Conservation (phyloP, 2,113 vertebrate species). For the Dermatemys mawii region DNA sequence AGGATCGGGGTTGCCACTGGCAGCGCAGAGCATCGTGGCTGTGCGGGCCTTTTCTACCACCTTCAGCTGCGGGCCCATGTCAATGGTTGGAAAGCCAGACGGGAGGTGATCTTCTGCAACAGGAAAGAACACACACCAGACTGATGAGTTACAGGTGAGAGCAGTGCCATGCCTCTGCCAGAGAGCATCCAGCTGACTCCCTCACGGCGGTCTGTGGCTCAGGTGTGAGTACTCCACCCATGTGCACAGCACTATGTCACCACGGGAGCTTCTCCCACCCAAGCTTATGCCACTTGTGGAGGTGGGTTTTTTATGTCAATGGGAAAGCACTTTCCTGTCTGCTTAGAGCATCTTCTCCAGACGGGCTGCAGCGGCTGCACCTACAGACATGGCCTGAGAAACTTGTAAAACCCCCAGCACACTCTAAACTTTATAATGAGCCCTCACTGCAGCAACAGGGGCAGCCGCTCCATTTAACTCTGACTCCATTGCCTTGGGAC, state of each 20-base stretch:
- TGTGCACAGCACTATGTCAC: neutral
- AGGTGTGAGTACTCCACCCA: too few relatives aligned
- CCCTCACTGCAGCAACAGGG: conserved; percentile 66
- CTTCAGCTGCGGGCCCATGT: conserved; percentile 98
- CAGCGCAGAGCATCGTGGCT: conserved; percentile 96
- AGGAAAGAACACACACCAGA: neutral
- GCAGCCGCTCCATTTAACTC: conserved; percentile 70
- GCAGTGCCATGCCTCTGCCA: conserved; percentile 23
- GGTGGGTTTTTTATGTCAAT: too few relatives aligned
- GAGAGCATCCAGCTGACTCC: conserved; percentile 60
- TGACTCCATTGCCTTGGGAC: conserved; percentile 64
- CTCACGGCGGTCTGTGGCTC: neutral
- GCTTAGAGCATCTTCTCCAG: too few relatives aligned
- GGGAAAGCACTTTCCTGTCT: too few relatives aligned
- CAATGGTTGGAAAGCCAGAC: conserved; percentile 92
- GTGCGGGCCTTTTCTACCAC: conserved; percentile 96
- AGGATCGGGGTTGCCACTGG: conserved; percentile 94
- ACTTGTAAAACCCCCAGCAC: conserved; percentile 59
- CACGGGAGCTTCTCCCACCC: too few relatives aligned
- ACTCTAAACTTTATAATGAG: conserved; percentile 67
- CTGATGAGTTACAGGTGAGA: neutral
- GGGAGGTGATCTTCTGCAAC: conserved; percentile 94
- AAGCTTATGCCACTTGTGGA: too few relatives aligned
- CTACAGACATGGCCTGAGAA: neutral
- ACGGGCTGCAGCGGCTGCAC: neutral